phyloP scores from a whole-genome alignment of 2,888 invertebrate species.

The Lordiphosa fenestrarum region DNA sequence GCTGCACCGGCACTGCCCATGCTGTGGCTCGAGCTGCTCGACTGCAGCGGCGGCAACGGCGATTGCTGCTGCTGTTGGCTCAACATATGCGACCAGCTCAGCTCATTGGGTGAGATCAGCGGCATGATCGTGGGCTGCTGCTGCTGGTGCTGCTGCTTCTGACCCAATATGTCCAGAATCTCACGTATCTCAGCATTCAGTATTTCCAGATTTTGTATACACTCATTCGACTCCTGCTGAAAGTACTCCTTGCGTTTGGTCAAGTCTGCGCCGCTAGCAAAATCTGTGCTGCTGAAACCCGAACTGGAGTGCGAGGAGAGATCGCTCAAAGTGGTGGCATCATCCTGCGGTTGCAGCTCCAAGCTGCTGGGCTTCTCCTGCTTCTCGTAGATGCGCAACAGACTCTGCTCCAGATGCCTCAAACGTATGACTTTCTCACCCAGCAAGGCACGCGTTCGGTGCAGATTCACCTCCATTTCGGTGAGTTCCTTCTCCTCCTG shows the following conservation, averaged over 20 bases:
- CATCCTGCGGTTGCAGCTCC: constrained; percentile 81
- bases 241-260: constrained; percentile 80
- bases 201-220: constrained; percentile 86
- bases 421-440: constrained; percentile 91
- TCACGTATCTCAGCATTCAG: constrained; percentile 87
- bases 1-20: constrained; percentile 32
- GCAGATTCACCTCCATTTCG: constrained; percentile 91
- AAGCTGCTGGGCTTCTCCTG: constrained; percentile 68
- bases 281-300: constrained; percentile 85
- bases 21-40: constrained; percentile 29
- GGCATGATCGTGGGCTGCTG: constrained; percentile 42
- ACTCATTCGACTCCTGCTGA: constrained; percentile 85
- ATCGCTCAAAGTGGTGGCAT: constrained; percentile 84
- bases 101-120: constrained; percentile 71
- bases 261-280: constrained; percentile 82
- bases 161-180: constrained; percentile 85
- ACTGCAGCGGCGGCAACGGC: constrained; percentile 17
- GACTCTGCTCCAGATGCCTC: constrained; percentile 89
- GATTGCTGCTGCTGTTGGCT: constrained; percentile 39
- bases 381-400: constrained; percentile 82
- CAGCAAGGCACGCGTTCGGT: constrained; percentile 88
- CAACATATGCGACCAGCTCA: constrained; percentile 76
- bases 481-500: constrained; percentile 91
- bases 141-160: constrained; percentile 68
- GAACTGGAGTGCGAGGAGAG: constrained; percentile 83